These are phyloP conservation scores for Labeo rohita DNA, from an alignment of 2,113 vertebrate species.

Conservation along the genomic window DNA sequence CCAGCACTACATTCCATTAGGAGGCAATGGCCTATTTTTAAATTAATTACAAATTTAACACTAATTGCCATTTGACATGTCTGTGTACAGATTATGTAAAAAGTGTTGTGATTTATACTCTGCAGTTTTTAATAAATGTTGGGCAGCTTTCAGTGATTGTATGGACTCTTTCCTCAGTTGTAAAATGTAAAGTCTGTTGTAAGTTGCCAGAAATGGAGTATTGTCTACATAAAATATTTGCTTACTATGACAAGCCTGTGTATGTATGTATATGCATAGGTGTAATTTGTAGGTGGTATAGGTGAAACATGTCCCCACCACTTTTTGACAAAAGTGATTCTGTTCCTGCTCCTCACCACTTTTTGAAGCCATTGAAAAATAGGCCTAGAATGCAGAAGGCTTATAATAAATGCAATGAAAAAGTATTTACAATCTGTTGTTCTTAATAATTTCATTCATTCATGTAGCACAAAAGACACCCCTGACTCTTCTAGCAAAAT, in stretches of 20 bases:
- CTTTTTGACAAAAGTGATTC: too few relatives aligned
- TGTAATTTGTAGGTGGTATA: too few relatives aligned
- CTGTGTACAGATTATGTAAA: slow-evolving; percentile 61
- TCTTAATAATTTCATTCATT: too few relatives aligned
- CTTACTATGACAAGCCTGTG: not conserved
- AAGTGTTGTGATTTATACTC: slow-evolving; percentile 72
- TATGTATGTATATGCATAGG: not conserved
- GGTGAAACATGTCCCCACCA: too few relatives aligned
- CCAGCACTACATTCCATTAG: slow-evolving; percentile 71
- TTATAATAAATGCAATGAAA: too few relatives aligned
- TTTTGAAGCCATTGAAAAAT: too few relatives aligned
- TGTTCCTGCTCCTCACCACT: too few relatives aligned
- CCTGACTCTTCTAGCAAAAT: too few relatives aligned
- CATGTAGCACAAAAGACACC: too few relatives aligned
- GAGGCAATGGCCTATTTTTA: not conserved
- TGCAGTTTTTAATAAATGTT: slow-evolving; percentile 71
- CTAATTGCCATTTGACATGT: slow-evolving; percentile 56
- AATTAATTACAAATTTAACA: slow-evolving; percentile 61
- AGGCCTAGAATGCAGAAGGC: too few relatives aligned
- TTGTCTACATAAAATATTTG: not conserved
- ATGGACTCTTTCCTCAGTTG: not conserved
- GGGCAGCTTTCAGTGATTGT: not conserved
- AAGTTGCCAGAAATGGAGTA: not conserved
- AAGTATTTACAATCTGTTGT: too few relatives aligned
- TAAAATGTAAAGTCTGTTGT: not conserved